Base-by-base conservation (phyloP, 2,888 invertebrate species). In the Actias luna region DNA sequence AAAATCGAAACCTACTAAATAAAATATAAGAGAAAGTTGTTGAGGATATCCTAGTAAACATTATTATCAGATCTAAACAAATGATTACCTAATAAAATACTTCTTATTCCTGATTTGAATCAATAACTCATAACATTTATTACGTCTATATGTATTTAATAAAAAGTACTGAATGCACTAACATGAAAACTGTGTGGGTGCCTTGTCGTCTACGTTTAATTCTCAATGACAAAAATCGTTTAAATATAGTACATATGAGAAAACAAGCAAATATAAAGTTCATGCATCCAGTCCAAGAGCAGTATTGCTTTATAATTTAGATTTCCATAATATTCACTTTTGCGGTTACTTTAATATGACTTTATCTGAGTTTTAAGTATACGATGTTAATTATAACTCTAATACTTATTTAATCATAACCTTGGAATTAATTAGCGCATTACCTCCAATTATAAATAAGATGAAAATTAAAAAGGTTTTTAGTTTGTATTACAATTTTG, bases 211-310 rank as follows among this genome's bases (percentile, higher is more conserved):
- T 67, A 63, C 64, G 65, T 46, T 67, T 60, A 36, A 52, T 68
- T 67, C 63, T 71, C 69, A 67, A 67, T 63, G 63, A 59, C 65
- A 65, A 66, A 69, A 65, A 62, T 62, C 66, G 63, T 52, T 36
- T 59, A 59, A 62, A 59, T 52, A 55, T 35, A 18, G 61, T 55
- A 55, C 39, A 18, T 50, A 60, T 52, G 33, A 60, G 36, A 33
- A 46, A 14, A 55, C 61, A 18, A 52, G 36, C n/a, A 27, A 12
- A 12, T 2, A 29, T 36, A 12, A 29, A 55, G 29, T 61, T 39
- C 46, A 33, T 60, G 22, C 16, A 39, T 35, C 46, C 33, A 63
- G 5, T 65, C 64, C 60, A 64, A 16, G 58, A 63, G 66, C 69
- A 29, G 25, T 25, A 36, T n/a, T 42, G 1, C 42, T n/a, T 42